Percentiles rank a stretch among this genome's conserved stretches.
Conservation (phyloP, 2,113 vertebrate genomes). For the Gadus chalcogrammus region DNA sequence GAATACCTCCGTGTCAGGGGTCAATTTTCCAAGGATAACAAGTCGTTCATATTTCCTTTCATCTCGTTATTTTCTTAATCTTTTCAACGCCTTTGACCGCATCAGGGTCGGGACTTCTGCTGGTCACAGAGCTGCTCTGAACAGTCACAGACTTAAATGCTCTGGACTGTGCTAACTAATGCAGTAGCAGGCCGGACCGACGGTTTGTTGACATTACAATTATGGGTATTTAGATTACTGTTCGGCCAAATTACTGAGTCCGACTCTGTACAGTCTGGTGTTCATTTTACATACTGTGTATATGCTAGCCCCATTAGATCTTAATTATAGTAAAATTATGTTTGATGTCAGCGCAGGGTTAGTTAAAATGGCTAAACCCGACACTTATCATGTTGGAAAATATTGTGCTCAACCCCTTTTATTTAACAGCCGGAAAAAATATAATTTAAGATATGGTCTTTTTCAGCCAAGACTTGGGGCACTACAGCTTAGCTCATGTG, state of each 20-base stretch:
- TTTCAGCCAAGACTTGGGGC: no score
- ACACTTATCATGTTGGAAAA: background rate
- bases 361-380: background rate
- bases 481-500: no score
- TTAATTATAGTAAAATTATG: slow-evolving; percentile 27
- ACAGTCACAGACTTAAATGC: no score
- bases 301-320: slow-evolving; percentile 4
- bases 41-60: no score
- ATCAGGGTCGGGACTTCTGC: no score
- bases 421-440: background rate
- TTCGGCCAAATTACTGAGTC: background rate
- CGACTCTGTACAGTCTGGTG: slow-evolving; percentile 7
- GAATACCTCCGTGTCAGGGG: no score
- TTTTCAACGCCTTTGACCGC: no score
- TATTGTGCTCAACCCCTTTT: background rate
- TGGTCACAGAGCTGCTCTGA: no score
- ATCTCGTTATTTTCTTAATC: no score
- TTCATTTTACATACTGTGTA: slow-evolving; percentile 5
- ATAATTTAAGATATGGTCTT: no score
- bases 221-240: background rate
- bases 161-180: no score
- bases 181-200: background rate
- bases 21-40: no score
- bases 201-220: slow-evolving; percentile 3
- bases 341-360: slow-evolving; percentile 22